Evolutionary conservation across 2,888 invertebrate genomes (phyloP).

Genomic region (Cylloceria caligata): DNA sequence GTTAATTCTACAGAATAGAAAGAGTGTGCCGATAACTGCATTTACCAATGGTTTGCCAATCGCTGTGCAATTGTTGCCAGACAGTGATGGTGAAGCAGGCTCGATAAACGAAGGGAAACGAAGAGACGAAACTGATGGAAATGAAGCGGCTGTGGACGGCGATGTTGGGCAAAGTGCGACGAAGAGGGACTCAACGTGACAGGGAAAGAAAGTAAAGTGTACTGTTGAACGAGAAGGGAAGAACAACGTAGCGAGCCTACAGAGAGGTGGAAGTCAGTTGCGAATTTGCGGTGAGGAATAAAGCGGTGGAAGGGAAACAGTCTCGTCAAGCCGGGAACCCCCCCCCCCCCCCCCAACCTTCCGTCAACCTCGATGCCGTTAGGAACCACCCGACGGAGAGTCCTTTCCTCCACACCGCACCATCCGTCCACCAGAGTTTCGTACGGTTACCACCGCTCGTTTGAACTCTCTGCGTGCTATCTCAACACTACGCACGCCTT

Average conservation of each 20-base stretch:
- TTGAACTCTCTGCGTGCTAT: constrained; percentile 42
- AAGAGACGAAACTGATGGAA: constrained; percentile 46
- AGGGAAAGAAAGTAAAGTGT: constrained; percentile 15
- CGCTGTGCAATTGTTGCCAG: not conserved
- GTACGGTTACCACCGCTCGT: constrained; percentile 15
- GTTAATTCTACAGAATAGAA: not conserved
- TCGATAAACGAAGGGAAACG: constrained; percentile 1
- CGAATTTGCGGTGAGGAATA: constrained; percentile 49
- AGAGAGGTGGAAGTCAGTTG: constrained; percentile 39
- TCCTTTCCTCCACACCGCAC: constrained; percentile 31
- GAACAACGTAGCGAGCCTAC: constrained; percentile 15
- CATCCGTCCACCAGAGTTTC: constrained; percentile 44
- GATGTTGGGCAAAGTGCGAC: not conserved
- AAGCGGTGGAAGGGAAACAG: constrained; percentile 34
- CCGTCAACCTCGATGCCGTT: constrained; percentile 24
- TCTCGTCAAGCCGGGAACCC: constrained; percentile 41
- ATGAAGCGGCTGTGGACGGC: constrained; percentile 18
- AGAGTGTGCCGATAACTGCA: not conserved
- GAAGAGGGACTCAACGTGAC: constrained; percentile 6
- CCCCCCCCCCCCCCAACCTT: constrained; percentile 13
- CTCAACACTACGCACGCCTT: constrained; percentile 4
- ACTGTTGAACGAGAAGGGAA: constrained; percentile 19
- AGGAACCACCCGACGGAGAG: constrained; percentile 47
- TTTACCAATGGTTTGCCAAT: not conserved
- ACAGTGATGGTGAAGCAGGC: constrained; percentile 15